Base-by-base conservation (phyloP, 2,113 vertebrate species). In the Chionodraco myersi region DNA sequence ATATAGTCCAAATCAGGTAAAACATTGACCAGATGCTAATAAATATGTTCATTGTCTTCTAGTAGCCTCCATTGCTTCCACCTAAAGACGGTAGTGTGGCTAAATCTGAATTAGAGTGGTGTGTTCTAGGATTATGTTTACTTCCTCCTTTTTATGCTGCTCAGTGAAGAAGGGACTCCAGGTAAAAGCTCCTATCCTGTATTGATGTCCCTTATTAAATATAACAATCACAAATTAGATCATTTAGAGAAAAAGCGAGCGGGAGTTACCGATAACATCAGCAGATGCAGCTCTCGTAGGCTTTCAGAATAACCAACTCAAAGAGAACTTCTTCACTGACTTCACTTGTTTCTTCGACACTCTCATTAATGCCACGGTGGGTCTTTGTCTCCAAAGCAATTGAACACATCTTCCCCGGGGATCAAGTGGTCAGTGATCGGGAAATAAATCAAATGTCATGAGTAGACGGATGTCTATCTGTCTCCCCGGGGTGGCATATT, bases 401-500 rank as follows among this genome's bases (percentile, higher is more conserved):
- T 70, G 4, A 79, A 80, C 74, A 75, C 34, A 62, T 75, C 72
- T 67, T 49, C 74, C 63, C 18, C 1, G 2, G 34, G 79, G 79
- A 77, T 75, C 49, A 60, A 63, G 70, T 80, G 80, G 67, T 77
- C 83, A 81, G 49, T 58, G 67, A 86, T 73, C 58, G n/a, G 85
- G 77, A 81, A 89, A 90, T 89, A 83, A 85, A 80, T 80, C 44
- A 52, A 13, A 52, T 58, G 65, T 85, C 82, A 77, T 3, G 61
- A 77, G 79, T 80, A 83, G 72, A 81, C 21, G 26, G 76, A 85
- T 79, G 53, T 57, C 62, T 73, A 53, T 78, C 18, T 36, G n/a
- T 58, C 72, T 84, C 72, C 80, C 64, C 9, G 2, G 65, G 68
- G 53, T 74, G 77, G 44, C 30, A 52, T 60, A 76, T 82, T 80